These are phyloP conservation scores for Drosophila picticornis DNA, from an alignment of 2,888 invertebrate species.

Conservation along the genomic window DNA sequence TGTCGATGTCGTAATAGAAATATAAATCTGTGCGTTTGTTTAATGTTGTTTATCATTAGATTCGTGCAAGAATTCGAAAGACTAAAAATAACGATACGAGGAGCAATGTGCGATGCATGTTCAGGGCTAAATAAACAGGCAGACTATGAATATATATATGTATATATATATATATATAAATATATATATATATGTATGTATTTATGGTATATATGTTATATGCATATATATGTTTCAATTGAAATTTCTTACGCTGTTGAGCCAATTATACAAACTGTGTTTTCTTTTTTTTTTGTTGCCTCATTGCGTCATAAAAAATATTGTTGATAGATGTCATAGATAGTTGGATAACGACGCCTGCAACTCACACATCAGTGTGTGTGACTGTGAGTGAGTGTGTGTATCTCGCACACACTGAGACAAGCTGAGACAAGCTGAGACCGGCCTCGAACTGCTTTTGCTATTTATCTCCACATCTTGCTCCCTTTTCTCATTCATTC, in stretches of 20 bases:
- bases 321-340: conserved; percentile 64
- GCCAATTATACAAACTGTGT: conserved; percentile 60
- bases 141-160: conserved; percentile 12
- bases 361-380: conserved; percentile 8
- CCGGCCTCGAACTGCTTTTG: conserved; percentile 58
- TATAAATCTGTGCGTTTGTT: neutral
- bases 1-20: conserved; percentile 72
- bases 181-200: conserved; percentile 14
- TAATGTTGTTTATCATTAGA: conserved; percentile 62
- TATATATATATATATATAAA: neutral
- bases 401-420: conserved; percentile 18
- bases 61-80: conserved; percentile 62
- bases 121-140: conserved; percentile 69
- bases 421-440: conserved; percentile 37
- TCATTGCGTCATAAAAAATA: conserved; percentile 72
- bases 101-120: conserved; percentile 51
- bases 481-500: conserved; percentile 6
- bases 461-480: conserved; percentile 18
- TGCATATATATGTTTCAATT: conserved; percentile 22
- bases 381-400: neutral
- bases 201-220: conserved; percentile 9
- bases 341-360: conserved; percentile 63
- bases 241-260: conserved; percentile 31
- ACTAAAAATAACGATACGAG: conserved; percentile 22
- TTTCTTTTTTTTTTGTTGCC: conserved; percentile 24